phyloP scores from a whole-genome alignment of 1,140 invertebrate genomes.

The Dendrolimus kikuchii region DNA sequence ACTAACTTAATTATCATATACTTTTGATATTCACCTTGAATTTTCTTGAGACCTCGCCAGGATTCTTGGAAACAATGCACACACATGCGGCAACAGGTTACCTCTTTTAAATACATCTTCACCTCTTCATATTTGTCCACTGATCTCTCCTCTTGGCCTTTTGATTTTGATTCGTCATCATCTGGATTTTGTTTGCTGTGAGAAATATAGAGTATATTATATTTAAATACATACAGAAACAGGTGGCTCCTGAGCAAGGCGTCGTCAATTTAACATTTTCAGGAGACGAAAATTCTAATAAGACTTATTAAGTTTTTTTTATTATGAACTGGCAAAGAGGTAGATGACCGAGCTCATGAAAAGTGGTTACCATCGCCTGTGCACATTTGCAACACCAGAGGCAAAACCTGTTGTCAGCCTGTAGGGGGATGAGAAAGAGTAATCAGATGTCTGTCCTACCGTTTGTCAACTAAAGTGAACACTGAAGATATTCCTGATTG shows the following conservation, averaged over 20 bases:
- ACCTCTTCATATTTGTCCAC: constrained; percentile 13
- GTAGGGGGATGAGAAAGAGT: too few species aligned
- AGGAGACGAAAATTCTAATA: too few species aligned
- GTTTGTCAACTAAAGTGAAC: constrained; percentile 35
- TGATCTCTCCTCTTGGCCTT: not conserved
- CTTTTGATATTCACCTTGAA: constrained; percentile 27
- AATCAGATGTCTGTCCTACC: not conserved
- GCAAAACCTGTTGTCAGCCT: too few species aligned
- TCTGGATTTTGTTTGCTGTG: constrained; percentile 5
- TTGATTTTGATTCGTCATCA: constrained; percentile 3
- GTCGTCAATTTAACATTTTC: too few species aligned
- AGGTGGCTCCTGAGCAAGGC: not conserved
- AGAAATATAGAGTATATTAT: not conserved
- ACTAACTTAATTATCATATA: not conserved
- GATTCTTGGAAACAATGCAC: constrained; percentile 45
- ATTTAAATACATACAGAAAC: not conserved
- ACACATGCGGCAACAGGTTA: constrained; percentile 34
- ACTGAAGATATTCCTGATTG: constrained; percentile 27
- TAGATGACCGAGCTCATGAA: too few species aligned
- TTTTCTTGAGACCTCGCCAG: constrained; percentile 31
- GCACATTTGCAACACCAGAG: too few species aligned
- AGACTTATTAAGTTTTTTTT: too few species aligned
- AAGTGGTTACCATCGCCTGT: too few species aligned
- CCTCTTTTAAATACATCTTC: constrained; percentile 35
- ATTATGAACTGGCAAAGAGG: too few species aligned